Conservation (phyloP, 2,113 vertebrate genomes). For the Murina feae region DNA sequence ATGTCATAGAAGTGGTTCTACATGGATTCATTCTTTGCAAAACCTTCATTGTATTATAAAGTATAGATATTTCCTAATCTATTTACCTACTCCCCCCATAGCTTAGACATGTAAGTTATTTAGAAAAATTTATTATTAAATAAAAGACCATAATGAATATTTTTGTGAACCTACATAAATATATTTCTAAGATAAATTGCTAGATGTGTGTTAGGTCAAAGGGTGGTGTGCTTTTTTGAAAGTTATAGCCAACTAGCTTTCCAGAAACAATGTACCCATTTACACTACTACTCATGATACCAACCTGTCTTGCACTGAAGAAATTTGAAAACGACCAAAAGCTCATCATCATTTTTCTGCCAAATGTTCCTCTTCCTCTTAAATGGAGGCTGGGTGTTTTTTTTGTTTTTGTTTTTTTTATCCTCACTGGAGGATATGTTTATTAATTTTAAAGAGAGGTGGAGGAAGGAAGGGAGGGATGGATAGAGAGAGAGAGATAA, state of each 20-base stretch:
- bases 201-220: constrained; percentile 7
- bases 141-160: background rate
- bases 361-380: background rate
- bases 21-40: background rate
- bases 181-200: constrained; percentile 8
- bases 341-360: background rate
- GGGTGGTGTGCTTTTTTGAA: background rate
- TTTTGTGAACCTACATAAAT: background rate
- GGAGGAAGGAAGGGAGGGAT: background rate
- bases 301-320: background rate
- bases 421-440: background rate
- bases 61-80: background rate
- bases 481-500: background rate
- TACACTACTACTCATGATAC: background rate
- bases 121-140: constrained; percentile 19
- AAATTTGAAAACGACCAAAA: constrained; percentile 13
- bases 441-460: background rate
- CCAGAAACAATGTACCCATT: constrained; percentile 12
- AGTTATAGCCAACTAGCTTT: constrained; percentile 8
- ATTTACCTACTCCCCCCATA: background rate
- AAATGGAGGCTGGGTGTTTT: background rate
- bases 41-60: background rate
- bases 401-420: too few relatives aligned
- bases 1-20: background rate
- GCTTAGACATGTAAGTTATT: background rate